A percentile compares a stretch with the other conserved stretches of the same genome.
Conservation (phyloP, 2,113 vertebrate genomes). For the Hucho hucho region DNA sequence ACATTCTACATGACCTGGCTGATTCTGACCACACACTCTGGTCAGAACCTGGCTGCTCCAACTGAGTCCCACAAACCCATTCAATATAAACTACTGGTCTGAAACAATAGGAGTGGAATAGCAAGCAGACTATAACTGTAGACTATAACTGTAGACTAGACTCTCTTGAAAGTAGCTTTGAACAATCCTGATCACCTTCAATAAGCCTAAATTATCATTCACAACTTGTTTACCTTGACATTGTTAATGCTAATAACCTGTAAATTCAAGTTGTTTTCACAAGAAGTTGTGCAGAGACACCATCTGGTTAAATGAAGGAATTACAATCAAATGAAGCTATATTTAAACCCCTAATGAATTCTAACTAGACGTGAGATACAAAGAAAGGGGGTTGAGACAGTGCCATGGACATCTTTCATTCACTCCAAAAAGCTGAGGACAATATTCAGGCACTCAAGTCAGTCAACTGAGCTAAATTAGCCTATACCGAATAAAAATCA, state of each 20-base stretch:
- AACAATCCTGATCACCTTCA: background rate
- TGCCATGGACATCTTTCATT: background rate
- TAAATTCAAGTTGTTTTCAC: background rate
- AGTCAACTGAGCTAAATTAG: no score
- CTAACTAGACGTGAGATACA: background rate
- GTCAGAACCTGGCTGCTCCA: background rate
- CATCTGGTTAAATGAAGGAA: background rate
- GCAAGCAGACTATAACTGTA: background rate
- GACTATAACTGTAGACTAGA: background rate
- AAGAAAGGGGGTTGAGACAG: background rate
- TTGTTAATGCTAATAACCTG: background rate
- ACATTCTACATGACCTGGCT: conserved; percentile 55
- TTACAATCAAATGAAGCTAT: background rate
- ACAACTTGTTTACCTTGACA: background rate
- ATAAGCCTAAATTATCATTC: background rate
- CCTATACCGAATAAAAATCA: background rate
- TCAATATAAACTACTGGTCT: background rate
- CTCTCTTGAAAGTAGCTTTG: background rate
- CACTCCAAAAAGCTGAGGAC: background rate
- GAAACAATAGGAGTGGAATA: background rate
- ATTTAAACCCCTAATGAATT: background rate
- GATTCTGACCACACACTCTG: conserved; percentile 39
- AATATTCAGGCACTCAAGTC: background rate
- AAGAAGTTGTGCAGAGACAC: background rate
- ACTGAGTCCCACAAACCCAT: background rate